phyloP scores from a whole-genome alignment of 2,113 vertebrate species.

The Varanus salvator region DNA sequence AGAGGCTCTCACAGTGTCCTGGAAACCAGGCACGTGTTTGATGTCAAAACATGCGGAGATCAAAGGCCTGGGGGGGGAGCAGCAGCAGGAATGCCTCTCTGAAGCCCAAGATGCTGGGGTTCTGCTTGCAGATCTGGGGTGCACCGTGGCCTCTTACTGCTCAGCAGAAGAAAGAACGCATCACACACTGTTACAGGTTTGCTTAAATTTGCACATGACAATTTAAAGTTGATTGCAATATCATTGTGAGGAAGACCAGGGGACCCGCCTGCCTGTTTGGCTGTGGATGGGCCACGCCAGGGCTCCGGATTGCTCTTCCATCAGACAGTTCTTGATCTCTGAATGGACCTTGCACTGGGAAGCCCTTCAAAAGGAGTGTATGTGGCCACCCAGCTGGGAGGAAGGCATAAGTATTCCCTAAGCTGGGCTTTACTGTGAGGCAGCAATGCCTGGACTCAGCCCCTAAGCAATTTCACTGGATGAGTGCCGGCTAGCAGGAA shows the following conservation, averaged over 20 bases:
- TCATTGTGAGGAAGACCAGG: too few relatives aligned
- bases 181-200: not conserved
- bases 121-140: not conserved
- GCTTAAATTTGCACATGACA: not conserved
- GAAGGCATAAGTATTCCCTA: not conserved
- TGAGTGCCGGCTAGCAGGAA: not conserved
- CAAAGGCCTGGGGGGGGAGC: conserved; percentile 3
- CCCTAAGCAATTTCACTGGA: not conserved
- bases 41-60: conserved; percentile 38
- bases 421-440: not conserved
- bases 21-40: conserved; percentile 30
- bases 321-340: too few relatives aligned
- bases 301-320: too few relatives aligned
- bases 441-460: not conserved
- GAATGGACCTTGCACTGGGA: too few relatives aligned
- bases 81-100: not conserved
- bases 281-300: too few relatives aligned
- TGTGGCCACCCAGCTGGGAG: too few relatives aligned
- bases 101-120: not conserved
- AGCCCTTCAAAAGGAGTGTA: too few relatives aligned
- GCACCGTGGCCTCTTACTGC: not conserved
- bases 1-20: conserved; percentile 16
- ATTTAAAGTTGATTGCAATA: not conserved
- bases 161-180: not conserved
- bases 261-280: too few relatives aligned